Percentiles rank a stretch among this genome's conserved stretches.
Conservation (phyloP, 2,113 vertebrate species). For the Salvelinus sp. region DNA sequence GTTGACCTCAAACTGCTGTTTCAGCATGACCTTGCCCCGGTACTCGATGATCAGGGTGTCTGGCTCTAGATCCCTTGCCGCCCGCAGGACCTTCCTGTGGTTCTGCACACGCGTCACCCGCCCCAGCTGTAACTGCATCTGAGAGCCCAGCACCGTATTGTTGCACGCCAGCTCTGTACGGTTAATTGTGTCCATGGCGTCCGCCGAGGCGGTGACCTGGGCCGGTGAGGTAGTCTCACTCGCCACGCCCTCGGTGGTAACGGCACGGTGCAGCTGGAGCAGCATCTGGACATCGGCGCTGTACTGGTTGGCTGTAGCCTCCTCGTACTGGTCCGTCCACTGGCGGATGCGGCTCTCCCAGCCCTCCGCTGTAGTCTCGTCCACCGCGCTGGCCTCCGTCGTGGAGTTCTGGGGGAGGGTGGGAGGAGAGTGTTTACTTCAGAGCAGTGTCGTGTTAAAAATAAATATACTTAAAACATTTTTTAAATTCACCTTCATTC, state of each 20-base stretch:
- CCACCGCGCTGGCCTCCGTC: slow-evolving; percentile 86
- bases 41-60: slow-evolving; percentile 97
- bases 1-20: slow-evolving; percentile 98
- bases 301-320: slow-evolving; percentile 94
- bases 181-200: slow-evolving; percentile 90
- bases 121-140: slow-evolving; percentile 98
- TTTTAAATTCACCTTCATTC: too few species aligned
- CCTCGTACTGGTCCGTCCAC: slow-evolving; percentile 98
- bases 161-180: slow-evolving; percentile 94
- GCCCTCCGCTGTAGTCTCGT: slow-evolving; percentile 94
- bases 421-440: neutral
- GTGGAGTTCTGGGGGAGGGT: slow-evolving; percentile 83
- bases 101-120: slow-evolving; percentile 96
- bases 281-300: slow-evolving; percentile 94
- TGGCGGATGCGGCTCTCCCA: slow-evolving; percentile 94
- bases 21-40: slow-evolving; percentile 97
- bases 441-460: neutral
- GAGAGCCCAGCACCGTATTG: slow-evolving; percentile 95
- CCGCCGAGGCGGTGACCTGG: slow-evolving; percentile 52
- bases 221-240: slow-evolving; percentile 29
- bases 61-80: slow-evolving; percentile 88
- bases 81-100: slow-evolving; percentile 94
- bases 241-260: slow-evolving; percentile 74
- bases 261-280: slow-evolving; percentile 83
- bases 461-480: too few species aligned